Conservation (phyloP, 1,140 invertebrate species). For the Lucilia sericata region DNA sequence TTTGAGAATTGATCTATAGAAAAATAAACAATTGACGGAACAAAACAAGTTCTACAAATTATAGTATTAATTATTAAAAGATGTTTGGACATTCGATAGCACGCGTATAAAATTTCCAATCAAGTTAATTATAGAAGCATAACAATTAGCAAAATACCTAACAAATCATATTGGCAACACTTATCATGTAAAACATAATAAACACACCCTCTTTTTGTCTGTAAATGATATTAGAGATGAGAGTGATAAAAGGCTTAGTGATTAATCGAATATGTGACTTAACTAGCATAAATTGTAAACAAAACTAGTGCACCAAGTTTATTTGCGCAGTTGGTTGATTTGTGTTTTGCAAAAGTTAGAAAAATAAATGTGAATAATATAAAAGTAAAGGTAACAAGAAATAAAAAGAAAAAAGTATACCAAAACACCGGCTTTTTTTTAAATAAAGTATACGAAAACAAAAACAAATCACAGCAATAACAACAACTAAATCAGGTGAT, state of each 20-base stretch:
- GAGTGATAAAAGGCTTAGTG: too few relatives aligned
- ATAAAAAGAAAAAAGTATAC: neutral
- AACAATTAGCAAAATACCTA: neutral
- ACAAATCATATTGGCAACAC: too few relatives aligned
- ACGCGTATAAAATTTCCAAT: neutral
- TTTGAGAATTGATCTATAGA: too few relatives aligned
- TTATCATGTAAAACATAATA: neutral
- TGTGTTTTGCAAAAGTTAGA: neutral
- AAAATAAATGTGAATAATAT: constrained; percentile 7
- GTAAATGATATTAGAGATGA: too few relatives aligned
- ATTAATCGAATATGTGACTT: too few relatives aligned
- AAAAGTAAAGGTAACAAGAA: neutral
- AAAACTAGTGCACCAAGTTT: neutral
- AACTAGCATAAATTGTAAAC: too few relatives aligned
- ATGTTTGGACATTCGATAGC: too few relatives aligned
- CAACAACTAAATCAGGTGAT: constrained; percentile 51
- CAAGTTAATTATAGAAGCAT: neutral
- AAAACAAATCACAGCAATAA: neutral
- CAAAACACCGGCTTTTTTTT: neutral
- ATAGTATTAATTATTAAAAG: too few relatives aligned
- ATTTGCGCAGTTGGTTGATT: neutral
- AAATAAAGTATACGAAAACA: neutral
- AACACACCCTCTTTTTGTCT: neutral
- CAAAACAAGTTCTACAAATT: neutral
- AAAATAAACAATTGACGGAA: too few relatives aligned